Percentiles rank a stretch among this genome's conserved stretches.
These are phyloP conservation scores for Panzeria rudis DNA, from an alignment of 2,888 invertebrate species.

Conservation along the genomic window DNA sequence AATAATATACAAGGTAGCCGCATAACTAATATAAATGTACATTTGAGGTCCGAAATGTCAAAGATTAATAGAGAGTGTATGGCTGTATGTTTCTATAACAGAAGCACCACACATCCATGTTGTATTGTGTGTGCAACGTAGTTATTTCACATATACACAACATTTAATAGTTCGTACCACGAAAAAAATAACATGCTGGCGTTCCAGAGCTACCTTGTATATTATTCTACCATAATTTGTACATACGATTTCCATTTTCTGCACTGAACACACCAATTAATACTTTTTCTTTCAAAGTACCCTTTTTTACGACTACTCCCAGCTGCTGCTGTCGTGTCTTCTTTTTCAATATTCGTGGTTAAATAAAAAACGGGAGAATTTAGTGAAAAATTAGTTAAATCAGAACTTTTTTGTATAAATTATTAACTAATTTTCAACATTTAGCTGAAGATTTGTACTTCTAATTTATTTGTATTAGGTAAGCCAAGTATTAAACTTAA, in stretches of 20 bases:
- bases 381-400: conserved; percentile 66
- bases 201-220: too few species aligned
- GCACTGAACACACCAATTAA: conserved; percentile 27
- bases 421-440: conserved; percentile 68
- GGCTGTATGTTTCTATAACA: too few species aligned
- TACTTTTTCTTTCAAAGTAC: conserved; percentile 7
- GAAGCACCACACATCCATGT: too few species aligned
- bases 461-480: conserved; percentile 72
- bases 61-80: too few species aligned
- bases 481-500: conserved; percentile 22
- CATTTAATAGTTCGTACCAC: too few species aligned
- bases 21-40: too few species aligned
- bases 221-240: too few species aligned
- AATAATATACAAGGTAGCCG: too few species aligned
- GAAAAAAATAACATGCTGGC: too few species aligned
- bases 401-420: conserved; percentile 54
- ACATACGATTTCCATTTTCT: background rate
- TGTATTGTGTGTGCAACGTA: too few species aligned
- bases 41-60: too few species aligned
- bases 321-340: conserved; percentile 72
- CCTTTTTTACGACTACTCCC: conserved; percentile 41
- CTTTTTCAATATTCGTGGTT: conserved; percentile 70
- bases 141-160: too few species aligned
- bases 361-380: conserved; percentile 71
- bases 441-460: conserved; percentile 70